Base-by-base conservation (phyloP, 2,888 invertebrate species). In the Macrophya annulata region DNA sequence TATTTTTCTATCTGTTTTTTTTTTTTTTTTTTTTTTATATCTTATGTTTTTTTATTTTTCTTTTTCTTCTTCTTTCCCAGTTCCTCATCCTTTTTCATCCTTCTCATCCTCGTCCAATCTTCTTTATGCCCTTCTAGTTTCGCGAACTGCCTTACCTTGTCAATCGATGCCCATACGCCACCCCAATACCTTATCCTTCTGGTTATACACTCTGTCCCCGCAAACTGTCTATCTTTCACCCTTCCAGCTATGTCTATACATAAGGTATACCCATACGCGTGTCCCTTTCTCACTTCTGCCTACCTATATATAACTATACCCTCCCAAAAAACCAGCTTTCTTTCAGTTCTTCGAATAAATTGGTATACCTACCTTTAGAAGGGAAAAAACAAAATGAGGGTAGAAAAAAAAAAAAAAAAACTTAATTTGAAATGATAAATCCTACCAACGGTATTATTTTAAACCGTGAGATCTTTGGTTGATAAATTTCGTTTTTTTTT, bases 41-140 rank as follows among this genome's bases (percentile, higher is more conserved):
- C n/a, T n/a, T n/a, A n/a, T n/a, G n/a, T n/a, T 71, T 71, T 71
- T 71, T 71, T 37, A n/a, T 31, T 8, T 8, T 71, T 40, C 9
- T 31, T 40, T 4, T 17, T 37, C 31, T 71, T 15, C 37, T 31
- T 15, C 12, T 31, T 25, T n/a, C 2, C 9, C 48, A 45, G 51
- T 76, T 25, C 86, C 87, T 87, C 89, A 76, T 48, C 48, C 76
- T 48, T 43, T 31, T 37, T 37, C 43, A 43, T 62, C 81, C 62
- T 59, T 59, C 81, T 81, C 81, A 62, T 62, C 88, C 89, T 88
- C 90, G 90, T 91, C 90, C 91, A 91, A 91, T 91, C 91, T 91
- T 89, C 89, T 91, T 91, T 91, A 91, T 91, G 89, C 89, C 89
- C 89, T 88, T 79, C 89, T 86, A 89, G 89, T 91, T 91, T 90